Evolutionary conservation across 2,888 invertebrate genomes (phyloP).

Genomic region (Plusia festucae): DNA sequence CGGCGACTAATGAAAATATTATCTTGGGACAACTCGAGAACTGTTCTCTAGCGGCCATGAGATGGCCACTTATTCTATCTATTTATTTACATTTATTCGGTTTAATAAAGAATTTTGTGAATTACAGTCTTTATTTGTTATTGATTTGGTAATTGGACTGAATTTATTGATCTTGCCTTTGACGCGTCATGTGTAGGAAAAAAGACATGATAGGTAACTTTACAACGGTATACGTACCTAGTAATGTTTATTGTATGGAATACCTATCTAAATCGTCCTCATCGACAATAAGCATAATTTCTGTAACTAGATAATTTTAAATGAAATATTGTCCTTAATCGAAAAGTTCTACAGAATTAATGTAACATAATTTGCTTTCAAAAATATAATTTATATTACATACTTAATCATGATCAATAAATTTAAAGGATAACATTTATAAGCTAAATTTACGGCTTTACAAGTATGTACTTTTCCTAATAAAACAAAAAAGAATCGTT

Average conservation of each 20-base stretch:
- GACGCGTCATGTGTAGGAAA: no score
- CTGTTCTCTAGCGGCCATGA: not conserved
- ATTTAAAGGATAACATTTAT: slow-evolving; percentile 15
- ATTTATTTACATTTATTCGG: not conserved
- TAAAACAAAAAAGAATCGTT: slow-evolving; percentile 40
- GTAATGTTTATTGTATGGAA: no score
- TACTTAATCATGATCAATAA: slow-evolving; percentile 8
- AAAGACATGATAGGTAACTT: no score
- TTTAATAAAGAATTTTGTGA: not conserved
- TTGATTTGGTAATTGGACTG: no score
- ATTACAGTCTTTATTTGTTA: not conserved
- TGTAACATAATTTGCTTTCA: no score
- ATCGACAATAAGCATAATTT: no score
- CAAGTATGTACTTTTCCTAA: slow-evolving; percentile 32
- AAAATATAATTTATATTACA: not conserved
- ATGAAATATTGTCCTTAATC: not conserved
- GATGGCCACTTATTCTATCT: slow-evolving; percentile 1
- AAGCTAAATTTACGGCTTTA: slow-evolving; percentile 18
- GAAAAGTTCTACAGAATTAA: not conserved
- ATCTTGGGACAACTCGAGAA: slow-evolving; percentile 1
- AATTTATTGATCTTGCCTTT: no score
- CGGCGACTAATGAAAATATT: slow-evolving; percentile 4
- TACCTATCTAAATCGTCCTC: no score
- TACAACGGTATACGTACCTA: no score
- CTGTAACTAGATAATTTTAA: no score